Evolutionary conservation across 2,113 vertebrate genomes (phyloP).

Genomic region (Pangasianodon hypophthalmus): DNA sequence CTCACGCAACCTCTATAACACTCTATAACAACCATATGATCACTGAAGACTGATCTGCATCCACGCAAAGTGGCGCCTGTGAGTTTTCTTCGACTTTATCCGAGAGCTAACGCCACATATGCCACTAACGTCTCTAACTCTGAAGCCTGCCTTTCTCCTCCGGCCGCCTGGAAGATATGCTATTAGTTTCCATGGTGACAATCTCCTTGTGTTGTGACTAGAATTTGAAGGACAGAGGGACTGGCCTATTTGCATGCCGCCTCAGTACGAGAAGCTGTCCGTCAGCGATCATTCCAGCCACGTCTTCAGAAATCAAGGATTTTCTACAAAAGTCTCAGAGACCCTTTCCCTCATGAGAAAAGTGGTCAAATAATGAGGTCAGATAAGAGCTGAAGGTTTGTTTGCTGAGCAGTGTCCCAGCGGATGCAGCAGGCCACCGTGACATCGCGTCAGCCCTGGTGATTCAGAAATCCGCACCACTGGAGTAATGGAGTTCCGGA

Average conservation of each 20-base stretch:
- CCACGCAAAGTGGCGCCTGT: constrained; percentile 23
- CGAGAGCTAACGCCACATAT: constrained; percentile 8
- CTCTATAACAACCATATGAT: background rate
- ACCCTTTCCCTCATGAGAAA: constrained; percentile 19
- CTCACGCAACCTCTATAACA: background rate
- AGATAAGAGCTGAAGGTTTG: constrained; percentile 41
- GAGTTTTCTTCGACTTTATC: constrained; percentile 27
- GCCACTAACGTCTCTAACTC: constrained; percentile 27
- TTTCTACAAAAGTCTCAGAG: constrained; percentile 28
- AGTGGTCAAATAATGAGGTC: constrained; percentile 46
- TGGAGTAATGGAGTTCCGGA: constrained; percentile 13
- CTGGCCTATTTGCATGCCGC: constrained; percentile 48
- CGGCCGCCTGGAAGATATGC: constrained; percentile 58
- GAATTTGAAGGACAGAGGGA: constrained; percentile 47
- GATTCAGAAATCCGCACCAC: constrained; percentile 27
- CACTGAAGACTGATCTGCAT: constrained; percentile 31
- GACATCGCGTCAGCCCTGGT: background rate
- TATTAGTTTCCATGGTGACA: constrained; percentile 68
- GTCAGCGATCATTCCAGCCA: constrained; percentile 34
- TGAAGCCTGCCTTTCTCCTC: constrained; percentile 37
- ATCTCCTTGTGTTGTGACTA: constrained; percentile 60
- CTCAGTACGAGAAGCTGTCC: constrained; percentile 35
- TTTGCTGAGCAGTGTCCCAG: constrained; percentile 32
- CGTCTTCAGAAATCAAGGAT: constrained; percentile 42
- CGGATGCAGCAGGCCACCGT: constrained; percentile 9